Evolutionary conservation across 1,140 invertebrate genomes (phyloP).

Genomic region (Drosophila nebulosa): DNA sequence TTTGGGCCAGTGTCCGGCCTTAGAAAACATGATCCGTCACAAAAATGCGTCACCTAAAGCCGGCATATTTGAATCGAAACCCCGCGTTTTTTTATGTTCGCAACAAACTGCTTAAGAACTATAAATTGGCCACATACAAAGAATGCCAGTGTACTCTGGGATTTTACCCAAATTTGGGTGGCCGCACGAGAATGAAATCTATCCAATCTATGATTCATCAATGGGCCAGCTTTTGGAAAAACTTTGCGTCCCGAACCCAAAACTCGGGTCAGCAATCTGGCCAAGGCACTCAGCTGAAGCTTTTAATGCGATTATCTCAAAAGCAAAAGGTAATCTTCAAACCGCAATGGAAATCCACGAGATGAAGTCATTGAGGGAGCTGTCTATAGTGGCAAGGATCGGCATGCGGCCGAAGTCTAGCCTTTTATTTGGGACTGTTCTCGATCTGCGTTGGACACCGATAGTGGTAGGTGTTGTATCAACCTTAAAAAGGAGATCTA

Average conservation of each 20-base stretch:
- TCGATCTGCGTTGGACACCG: constrained; percentile 90
- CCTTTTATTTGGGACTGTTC: constrained; percentile 93
- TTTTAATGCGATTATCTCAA: constrained; percentile 89
- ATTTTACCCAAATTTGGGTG: constrained; percentile 83
- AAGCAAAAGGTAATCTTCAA: constrained; percentile 93
- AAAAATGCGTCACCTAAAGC: constrained; percentile 75
- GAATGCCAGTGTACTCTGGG: constrained; percentile 78
- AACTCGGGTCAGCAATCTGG: constrained; percentile 87
- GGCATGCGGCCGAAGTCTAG: constrained; percentile 97
- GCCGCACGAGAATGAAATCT: constrained; percentile 85
- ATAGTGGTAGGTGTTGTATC: constrained; percentile 89
- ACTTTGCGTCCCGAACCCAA: constrained; percentile 87
- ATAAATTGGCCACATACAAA: constrained; percentile 64
- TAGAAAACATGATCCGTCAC: constrained; percentile 68
- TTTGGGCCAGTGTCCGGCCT: constrained; percentile 67
- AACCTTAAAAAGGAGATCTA: constrained; percentile 88
- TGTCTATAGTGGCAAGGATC: constrained; percentile 93
- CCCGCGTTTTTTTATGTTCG: constrained; percentile 79
- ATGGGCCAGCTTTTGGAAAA: constrained; percentile 87
- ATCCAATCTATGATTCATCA: constrained; percentile 84
- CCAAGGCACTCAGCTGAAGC: constrained; percentile 93
- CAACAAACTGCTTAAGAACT: constrained; percentile 78
- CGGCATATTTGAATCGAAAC: constrained; percentile 78
- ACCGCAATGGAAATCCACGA: constrained; percentile 92
- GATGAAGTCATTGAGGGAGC: constrained; percentile 88